Conservation (phyloP, 2,888 invertebrate species). For the Thelaira solivaga region DNA sequence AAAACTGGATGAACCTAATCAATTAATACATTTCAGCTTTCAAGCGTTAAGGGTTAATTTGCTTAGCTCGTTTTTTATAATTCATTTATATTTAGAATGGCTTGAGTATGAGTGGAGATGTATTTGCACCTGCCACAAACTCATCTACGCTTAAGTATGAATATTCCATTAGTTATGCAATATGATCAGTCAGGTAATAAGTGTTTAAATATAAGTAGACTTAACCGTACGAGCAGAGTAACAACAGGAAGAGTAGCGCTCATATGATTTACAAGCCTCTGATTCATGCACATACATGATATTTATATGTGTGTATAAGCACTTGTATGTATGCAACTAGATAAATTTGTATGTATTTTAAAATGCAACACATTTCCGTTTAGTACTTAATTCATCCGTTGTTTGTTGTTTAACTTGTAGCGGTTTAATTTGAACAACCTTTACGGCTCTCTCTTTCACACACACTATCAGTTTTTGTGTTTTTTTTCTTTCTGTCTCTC, state of each 20-base stretch:
- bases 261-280: no score
- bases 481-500: no score
- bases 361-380: slow-evolving; percentile 46
- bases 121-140: neutral
- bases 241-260: no score
- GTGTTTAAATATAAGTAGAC: slow-evolving; percentile 18
- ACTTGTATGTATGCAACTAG: neutral
- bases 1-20: neutral
- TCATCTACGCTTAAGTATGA: neutral
- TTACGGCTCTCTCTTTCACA: neutral
- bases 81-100: slow-evolving; percentile 29
- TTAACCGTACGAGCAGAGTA: no score
- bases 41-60: slow-evolving; percentile 4
- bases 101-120: no score
- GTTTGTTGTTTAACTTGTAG: slow-evolving; percentile 27
- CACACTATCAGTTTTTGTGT: no score
- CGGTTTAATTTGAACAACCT: slow-evolving; percentile 22
- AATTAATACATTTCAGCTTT: neutral
- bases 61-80: slow-evolving; percentile 7
- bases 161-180: slow-evolving; percentile 3
- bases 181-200: slow-evolving; percentile 26
- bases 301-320: no score
- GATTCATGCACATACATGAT: no score
- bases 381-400: slow-evolving; percentile 51
- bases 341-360: slow-evolving; percentile 32